phyloP scores from a whole-genome alignment of 2,113 vertebrate genomes.

The Ctenomys sociabilis region DNA sequence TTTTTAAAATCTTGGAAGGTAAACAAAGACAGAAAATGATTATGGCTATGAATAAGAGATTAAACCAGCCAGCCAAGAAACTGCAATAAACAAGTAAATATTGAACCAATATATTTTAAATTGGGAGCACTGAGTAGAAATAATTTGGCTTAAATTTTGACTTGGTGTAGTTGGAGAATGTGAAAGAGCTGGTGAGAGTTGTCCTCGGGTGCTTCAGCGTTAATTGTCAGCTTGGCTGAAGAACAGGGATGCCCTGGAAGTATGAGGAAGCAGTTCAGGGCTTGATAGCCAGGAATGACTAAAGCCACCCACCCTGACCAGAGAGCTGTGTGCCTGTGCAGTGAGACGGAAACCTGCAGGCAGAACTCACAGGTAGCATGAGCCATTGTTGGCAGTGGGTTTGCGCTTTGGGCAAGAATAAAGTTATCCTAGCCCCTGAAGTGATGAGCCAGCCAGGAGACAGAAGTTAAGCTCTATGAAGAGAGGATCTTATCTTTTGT shows the following conservation, averaged over 20 bases:
- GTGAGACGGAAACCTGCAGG: neutral
- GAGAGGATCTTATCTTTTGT: neutral
- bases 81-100: slow-evolving; percentile 63
- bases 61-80: slow-evolving; percentile 50
- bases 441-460: neutral
- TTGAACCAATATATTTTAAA: slow-evolving; percentile 54
- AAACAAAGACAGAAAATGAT: slow-evolving; percentile 62
- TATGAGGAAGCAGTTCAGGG: neutral
- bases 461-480: neutral
- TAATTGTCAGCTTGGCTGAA: neutral
- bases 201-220: neutral
- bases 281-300: neutral
- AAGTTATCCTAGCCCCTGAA: neutral
- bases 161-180: neutral
- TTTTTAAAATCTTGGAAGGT: slow-evolving; percentile 60
- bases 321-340: neutral
- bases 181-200: neutral
- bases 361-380: neutral
- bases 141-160: neutral
- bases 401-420: neutral
- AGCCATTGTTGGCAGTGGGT: neutral
- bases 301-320: neutral
- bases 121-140: slow-evolving; percentile 36
- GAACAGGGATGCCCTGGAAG: neutral
- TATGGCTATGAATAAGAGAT: slow-evolving; percentile 49